Percentiles rank a stretch among this genome's conserved stretches.
Conservation (phyloP, 2,113 vertebrate species). For the Dasyprocta punctata region DNA sequence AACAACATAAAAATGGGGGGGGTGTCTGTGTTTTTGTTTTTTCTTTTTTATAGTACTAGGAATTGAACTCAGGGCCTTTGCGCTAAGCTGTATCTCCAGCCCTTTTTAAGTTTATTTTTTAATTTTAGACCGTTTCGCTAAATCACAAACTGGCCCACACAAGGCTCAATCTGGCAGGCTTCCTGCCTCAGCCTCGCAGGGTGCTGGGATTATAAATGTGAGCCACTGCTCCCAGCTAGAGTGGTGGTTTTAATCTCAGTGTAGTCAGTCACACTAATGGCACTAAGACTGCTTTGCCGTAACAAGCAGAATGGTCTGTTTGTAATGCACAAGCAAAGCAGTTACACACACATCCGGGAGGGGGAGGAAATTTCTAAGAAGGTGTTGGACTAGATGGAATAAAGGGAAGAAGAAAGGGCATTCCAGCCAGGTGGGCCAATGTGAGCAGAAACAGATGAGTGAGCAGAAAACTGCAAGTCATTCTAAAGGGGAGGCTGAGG, state of each 20-base stretch:
- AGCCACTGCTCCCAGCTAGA: not conserved
- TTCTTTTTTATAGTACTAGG: not conserved
- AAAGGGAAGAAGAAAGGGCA: not conserved
- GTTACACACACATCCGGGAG: not conserved
- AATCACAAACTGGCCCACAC: not conserved
- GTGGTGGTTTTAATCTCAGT: not conserved
- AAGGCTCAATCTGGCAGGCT: not conserved
- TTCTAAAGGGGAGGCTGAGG: rapidly evolving
- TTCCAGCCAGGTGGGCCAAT: not conserved
- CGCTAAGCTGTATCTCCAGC: not conserved
- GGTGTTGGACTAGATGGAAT: not conserved
- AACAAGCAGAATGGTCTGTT: not conserved
- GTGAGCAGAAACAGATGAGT: not conserved
- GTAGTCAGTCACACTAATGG: too few relatives aligned
- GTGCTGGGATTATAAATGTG: not conserved
- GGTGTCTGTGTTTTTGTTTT: not conserved
- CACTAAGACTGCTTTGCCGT: rapidly evolving
- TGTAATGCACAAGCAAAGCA: not conserved
- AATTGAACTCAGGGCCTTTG: not conserved
- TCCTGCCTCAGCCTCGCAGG: not conserved
- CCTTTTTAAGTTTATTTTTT: not conserved
- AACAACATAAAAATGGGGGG: not conserved
- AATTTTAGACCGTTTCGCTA: not conserved
- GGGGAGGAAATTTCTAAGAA: not conserved
- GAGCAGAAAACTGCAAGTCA: not conserved